Percentiles rank a stretch among this genome's conserved stretches.
Evolutionary conservation across 1,140 invertebrate species (phyloP).

Genomic region (Cylas formicarius): DNA sequence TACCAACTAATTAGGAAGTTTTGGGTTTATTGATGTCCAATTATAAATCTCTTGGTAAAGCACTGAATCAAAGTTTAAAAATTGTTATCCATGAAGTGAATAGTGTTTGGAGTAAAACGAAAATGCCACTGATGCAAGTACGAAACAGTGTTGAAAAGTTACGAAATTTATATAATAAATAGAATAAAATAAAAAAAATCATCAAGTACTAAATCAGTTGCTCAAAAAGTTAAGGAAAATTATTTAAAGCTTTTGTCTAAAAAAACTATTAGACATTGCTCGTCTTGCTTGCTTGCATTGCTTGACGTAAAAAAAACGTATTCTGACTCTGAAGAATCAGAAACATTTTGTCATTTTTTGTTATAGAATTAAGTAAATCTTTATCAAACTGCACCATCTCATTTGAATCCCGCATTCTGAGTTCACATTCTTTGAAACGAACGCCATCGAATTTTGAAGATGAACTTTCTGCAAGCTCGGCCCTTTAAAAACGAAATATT

Average conservation of each 20-base stretch:
- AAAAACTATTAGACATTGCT: constrained; percentile 3
- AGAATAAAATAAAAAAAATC: background rate
- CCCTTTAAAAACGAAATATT: no score
- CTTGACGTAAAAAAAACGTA: background rate
- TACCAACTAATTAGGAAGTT: constrained; percentile 3
- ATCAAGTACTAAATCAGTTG: background rate
- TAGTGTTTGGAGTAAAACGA: background rate
- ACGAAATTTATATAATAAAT: no score
- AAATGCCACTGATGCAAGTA: constrained; percentile 2
- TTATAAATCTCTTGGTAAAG: no score
- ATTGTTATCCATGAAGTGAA: constrained; percentile 1
- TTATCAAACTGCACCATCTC: background rate
- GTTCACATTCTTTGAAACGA: no score
- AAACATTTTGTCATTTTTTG: background rate
- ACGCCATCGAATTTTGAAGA: background rate
- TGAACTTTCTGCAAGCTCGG: no score
- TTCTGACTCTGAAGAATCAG: constrained; percentile 2
- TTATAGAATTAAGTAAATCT: constrained; percentile 4
- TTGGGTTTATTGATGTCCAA: constrained; percentile 1
- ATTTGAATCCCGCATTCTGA: background rate
- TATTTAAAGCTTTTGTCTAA: constrained; percentile 4
- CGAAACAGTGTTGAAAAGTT: no score
- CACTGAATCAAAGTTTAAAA: background rate
- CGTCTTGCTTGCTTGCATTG: no score
- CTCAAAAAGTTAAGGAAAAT: background rate